A percentile compares a stretch with the other conserved stretches of the same genome.
phyloP scores from a whole-genome alignment of 2,888 invertebrate genomes.

The Pseudolycoriella hygida region DNA sequence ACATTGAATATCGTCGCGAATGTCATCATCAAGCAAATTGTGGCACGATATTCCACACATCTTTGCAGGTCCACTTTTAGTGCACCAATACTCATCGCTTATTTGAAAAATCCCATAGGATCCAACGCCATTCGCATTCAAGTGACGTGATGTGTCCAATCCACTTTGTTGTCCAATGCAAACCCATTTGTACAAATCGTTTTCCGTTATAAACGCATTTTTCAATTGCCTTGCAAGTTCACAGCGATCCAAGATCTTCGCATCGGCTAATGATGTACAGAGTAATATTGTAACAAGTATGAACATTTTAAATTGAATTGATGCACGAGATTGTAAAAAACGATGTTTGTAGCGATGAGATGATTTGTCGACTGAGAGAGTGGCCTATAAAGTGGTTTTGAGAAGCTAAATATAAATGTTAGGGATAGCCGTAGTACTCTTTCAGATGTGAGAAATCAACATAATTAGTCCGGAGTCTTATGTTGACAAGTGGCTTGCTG shows the following conservation, averaged over 20 bases:
- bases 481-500: no score
- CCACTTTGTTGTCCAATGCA: constrained; percentile 56
- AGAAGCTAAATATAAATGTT: no score
- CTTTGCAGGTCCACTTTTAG: constrained; percentile 27
- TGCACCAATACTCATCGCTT: constrained; percentile 51
- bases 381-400: no score
- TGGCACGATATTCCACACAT: constrained; percentile 42
- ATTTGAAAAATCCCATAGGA: constrained; percentile 60
- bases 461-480: no score
- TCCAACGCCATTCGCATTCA: constrained; percentile 35
- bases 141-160: constrained; percentile 42
- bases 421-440: no score
- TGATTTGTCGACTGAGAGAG: no score
- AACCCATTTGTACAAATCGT: constrained; percentile 43
- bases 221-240: constrained; percentile 49
- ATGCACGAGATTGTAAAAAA: no score
- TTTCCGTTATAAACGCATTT: constrained; percentile 33
- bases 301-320: no score
- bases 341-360: no score
- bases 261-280: background rate
- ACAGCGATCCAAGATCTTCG: constrained; percentile 34
- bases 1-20: constrained; percentile 49
- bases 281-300: no score
- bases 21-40: constrained; percentile 44
- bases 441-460: no score